Percentiles rank a stretch among this genome's conserved stretches.
phyloP scores from a whole-genome alignment of 2,113 vertebrate genomes.

The Corapipo altera region DNA sequence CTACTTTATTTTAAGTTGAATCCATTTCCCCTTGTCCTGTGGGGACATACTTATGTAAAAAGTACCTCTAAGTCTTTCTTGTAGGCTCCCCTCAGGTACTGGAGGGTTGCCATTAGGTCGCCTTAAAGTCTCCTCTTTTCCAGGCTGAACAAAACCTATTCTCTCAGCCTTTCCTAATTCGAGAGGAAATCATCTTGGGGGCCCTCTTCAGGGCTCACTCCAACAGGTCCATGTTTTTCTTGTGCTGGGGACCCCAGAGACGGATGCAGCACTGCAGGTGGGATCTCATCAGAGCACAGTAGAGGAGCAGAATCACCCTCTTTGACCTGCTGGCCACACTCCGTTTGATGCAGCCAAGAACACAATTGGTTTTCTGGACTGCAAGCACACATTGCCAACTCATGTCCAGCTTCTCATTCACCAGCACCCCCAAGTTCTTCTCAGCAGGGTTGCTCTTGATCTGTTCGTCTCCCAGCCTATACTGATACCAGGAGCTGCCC shows the following conservation, averaged over 20 bases:
- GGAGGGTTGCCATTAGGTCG: not conserved
- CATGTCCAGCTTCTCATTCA: not conserved
- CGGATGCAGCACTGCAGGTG: not conserved
- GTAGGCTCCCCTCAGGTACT: not conserved
- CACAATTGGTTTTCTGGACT: not conserved
- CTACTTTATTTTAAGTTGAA: not conserved
- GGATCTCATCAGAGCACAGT: not conserved
- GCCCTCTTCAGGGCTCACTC: not conserved
- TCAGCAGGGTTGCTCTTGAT: rapidly evolving
- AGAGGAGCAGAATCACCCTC: not conserved
- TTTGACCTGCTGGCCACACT: rapidly evolving
- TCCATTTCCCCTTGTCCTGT: not conserved
- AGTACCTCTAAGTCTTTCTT: not conserved
- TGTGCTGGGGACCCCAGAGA: not conserved
- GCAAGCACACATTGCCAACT: not conserved
- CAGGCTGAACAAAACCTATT: not conserved
- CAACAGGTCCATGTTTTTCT: not conserved
- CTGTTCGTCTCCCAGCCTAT: not conserved
- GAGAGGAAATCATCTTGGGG: not conserved
- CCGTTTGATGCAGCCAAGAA: not conserved
- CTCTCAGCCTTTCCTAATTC: not conserved
- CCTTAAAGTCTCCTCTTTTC: not conserved
- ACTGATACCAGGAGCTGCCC: rapidly evolving
- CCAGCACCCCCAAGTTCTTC: too few relatives aligned
- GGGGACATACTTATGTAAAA: not conserved